Base-by-base conservation (phyloP, 2,797 vertebrate genomes). In the Malacoraja senta region DNA sequence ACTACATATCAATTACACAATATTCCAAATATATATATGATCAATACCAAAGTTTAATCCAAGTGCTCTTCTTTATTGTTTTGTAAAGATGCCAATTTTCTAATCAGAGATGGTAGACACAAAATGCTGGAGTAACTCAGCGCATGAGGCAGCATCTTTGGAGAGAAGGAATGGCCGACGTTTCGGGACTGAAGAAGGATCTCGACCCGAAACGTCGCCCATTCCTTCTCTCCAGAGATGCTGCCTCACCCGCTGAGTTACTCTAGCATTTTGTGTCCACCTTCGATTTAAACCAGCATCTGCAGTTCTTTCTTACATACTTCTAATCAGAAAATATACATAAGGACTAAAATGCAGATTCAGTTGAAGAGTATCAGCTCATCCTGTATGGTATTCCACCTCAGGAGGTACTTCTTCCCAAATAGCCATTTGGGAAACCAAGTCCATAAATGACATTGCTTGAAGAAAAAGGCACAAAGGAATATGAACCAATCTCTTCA, bases 401-500 rank as follows among this genome's bases (percentile, higher is more conserved):
- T 98, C 97, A 96, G 97, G 98, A 95, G 99, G 97, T 96, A 94
- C 97, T 96, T 95, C 97, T 97, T 95, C 97, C 96, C 94, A 97
- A 95, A 94, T 96, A 94, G 95, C 96, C 95, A 93, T 96, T 96
- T 24, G 97, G 96, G 95, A 98, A 98, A 93, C 96, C 97, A 96
- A 98, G 96, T 93, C 97, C 95, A 63, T 98, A 98, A 94, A 98
- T 96, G 96, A 97, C 96, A 93, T 95, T 96, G 91, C 97, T 96
- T 8, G 97, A 96, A 95, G 97, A 96, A 93, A 97, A 98, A 95
- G 98, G 98, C 96, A 98, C 97, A 94, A 98, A 97, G 94, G 96
- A 97, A 96, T 98, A 98, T 2, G 96, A 97, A 94, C 97, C 98
- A 95, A 99, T 96, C 95, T 98, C 97, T 95, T 98, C 97, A 93